Percentiles rank a stretch among this genome's conserved stretches.
These are phyloP conservation scores for Hermatobates lingyangjiaoensis DNA, from an alignment of 1,140 invertebrate genomes.

Conservation along the genomic window DNA sequence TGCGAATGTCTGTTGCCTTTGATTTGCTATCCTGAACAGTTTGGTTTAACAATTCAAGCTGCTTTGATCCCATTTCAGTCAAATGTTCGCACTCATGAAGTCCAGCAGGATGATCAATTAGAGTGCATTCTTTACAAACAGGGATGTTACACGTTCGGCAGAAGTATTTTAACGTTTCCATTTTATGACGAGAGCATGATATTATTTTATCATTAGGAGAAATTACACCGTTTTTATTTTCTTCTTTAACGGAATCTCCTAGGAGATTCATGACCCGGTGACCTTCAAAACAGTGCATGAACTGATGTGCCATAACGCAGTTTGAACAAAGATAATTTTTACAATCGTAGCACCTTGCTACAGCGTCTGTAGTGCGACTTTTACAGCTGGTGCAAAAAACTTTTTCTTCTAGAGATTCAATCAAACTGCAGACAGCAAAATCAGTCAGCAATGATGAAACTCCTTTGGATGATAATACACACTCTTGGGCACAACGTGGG, in stretches of 20 bases:
- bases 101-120: constrained; percentile 65
- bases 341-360: constrained; percentile 85
- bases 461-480: constrained; percentile 34
- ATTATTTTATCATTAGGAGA: constrained; percentile 40
- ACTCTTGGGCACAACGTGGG: constrained; percentile 57
- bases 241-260: constrained; percentile 32
- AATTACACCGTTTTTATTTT: constrained; percentile 17
- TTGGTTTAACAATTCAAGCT: constrained; percentile 61
- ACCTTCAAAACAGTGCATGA: constrained; percentile 95
- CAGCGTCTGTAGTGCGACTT: constrained; percentile 63
- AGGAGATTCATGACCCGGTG: constrained; percentile 64
- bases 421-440: constrained; percentile 37
- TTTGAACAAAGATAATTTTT: constrained; percentile 86
- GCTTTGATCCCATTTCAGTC: constrained; percentile 56
- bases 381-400: constrained; percentile 73
- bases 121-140: constrained; percentile 85
- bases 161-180: constrained; percentile 73
- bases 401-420: constrained; percentile 16
- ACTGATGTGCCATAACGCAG: constrained; percentile 94
- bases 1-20: constrained; percentile 66
- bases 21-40: constrained; percentile 63
- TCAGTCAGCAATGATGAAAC: constrained; percentile 43
- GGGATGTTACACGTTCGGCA: constrained; percentile 76
- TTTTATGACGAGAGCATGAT: constrained; percentile 64
- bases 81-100: constrained; percentile 71